Conservation (phyloP, 92 coral and sea anemone genomes). For the Anthopleura xanthogrammica region DNA sequence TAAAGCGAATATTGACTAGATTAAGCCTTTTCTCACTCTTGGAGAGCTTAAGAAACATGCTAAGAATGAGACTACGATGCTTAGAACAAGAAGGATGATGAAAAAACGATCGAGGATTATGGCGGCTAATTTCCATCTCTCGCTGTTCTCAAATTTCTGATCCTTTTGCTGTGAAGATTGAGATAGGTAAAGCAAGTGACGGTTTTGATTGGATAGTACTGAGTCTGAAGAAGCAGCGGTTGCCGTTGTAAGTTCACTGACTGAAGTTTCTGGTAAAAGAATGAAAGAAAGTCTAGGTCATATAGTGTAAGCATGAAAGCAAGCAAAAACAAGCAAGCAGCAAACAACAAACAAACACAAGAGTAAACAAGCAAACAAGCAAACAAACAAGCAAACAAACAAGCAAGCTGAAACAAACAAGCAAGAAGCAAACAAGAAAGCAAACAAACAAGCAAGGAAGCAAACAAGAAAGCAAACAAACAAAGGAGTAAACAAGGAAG, state of each 20-base stretch:
- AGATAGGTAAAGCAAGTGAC: conserved; percentile 21
- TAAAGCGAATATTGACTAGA: neutral
- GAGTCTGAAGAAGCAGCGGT: neutral
- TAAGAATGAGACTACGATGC: conserved; percentile 62
- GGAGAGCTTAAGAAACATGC: conserved; percentile 63
- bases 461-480: no score
- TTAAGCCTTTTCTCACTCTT: conserved; percentile 39
- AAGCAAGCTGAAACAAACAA: no score
- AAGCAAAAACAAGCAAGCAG: neutral
- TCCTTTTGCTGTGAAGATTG: conserved; percentile 31
- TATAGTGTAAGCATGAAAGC: neutral
- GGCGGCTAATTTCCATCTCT: conserved; percentile 86
- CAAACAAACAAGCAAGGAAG: no score
- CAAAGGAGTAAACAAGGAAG: no score
- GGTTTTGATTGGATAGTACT: neutral
- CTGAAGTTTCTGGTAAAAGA: neutral
- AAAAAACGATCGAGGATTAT: conserved; percentile 72
- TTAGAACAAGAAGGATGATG: conserved; percentile 52
- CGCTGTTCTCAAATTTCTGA: conserved; percentile 50
- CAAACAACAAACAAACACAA: neutral
- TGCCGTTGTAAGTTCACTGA: neutral
- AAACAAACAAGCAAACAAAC: neutral
- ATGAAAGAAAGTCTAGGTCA: neutral
- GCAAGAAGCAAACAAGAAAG: no score
- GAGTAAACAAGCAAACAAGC: neutral